phyloP scores from a whole-genome alignment of 2,797 vertebrate genomes.

The Chiroxiphia lanceolata region DNA sequence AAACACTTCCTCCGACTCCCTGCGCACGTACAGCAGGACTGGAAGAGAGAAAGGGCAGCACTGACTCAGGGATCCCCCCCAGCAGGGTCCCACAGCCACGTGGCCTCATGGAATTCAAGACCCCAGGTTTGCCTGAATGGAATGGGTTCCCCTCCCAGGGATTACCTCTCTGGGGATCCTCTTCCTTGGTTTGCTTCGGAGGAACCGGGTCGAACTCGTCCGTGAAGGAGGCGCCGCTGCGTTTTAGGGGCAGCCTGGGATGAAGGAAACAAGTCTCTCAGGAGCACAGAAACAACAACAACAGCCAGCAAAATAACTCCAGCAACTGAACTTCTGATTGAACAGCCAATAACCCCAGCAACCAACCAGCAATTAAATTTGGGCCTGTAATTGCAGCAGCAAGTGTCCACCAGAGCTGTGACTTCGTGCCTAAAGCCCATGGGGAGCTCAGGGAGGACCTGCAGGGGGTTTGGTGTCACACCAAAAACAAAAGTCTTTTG shows the following conservation, averaged over 20 bases:
- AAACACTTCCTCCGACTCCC: slow-evolving; percentile 89
- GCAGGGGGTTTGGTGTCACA: not conserved
- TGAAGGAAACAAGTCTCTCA: not conserved
- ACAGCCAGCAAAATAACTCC: not conserved
- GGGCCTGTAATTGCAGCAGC: not conserved
- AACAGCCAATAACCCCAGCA: not conserved
- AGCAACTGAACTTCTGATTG: not conserved
- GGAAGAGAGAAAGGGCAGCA: not conserved
- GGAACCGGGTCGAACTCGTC: slow-evolving; percentile 79
- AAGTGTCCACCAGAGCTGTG: not conserved
- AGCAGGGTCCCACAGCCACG: rapidly evolving
- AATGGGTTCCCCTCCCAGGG: not conserved
- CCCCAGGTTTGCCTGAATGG: not conserved
- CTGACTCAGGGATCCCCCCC: not conserved
- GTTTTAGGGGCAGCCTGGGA: slow-evolving; percentile 84
- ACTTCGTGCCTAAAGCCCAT: not conserved
- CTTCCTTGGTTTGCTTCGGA: slow-evolving; percentile 83
- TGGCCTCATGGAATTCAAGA: rapidly evolving
- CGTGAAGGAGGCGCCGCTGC: slow-evolving; percentile 77
- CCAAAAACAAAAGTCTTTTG: not conserved
- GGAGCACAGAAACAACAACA: rapidly evolving
- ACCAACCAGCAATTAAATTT: not conserved
- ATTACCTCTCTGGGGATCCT: slow-evolving; percentile 90
- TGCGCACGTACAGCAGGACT: slow-evolving; percentile 93
- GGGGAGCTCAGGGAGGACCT: not conserved